Base-by-base conservation (phyloP, 2,797 vertebrate species). In the Alcedo quadribrachys region DNA sequence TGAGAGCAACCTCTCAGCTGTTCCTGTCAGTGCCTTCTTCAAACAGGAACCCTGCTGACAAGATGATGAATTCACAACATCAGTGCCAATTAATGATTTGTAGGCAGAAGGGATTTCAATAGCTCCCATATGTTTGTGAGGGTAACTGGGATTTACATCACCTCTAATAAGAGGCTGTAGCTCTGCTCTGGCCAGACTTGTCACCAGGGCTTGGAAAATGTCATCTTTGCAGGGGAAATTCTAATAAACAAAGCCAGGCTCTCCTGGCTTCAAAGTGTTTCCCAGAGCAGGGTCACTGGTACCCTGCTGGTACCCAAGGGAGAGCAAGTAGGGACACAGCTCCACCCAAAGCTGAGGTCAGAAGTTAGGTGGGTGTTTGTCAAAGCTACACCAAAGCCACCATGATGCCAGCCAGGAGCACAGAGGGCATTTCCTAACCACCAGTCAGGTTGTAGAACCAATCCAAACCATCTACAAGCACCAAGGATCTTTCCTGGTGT, bases 71-170 rank as follows among this genome's bases (percentile, higher is more conserved):
- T 94, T 94, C 85, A 85, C 74, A 90, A 78, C 67, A 88, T 92
- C 9, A 20, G 45, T 93, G 79, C 82, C 94, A 96, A 92, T 95
- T 95, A 96, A 91, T 85, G 90, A 94, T 94, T 94, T 95, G 94
- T 89, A 94, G 90, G 93, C 94, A 95, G 78, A 93, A 95, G 83
- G 77, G 91, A 90, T 90, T 95, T 91, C 90, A 93, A 85, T 93
- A 89, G 85, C 55, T 94, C 83, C 85, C 95, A 85, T 89, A 93
- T 93, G 92, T 94, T 94, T 89, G 66, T 74, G 81, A 94, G 87
- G 69, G 79, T 87, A 70, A 88, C 86, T 91, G 75, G 76, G 69
- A 94, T 93, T 96, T 94, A 92, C 88, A 87, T 83, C 83, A 55
- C 43, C 53, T 76, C 86, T 86, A 71, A 95, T 77, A 92, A 87